Percentiles rank a stretch among this genome's conserved stretches.
Conservation (phyloP, 2,113 vertebrate species). For the Acrocephalus arundinaceus region DNA sequence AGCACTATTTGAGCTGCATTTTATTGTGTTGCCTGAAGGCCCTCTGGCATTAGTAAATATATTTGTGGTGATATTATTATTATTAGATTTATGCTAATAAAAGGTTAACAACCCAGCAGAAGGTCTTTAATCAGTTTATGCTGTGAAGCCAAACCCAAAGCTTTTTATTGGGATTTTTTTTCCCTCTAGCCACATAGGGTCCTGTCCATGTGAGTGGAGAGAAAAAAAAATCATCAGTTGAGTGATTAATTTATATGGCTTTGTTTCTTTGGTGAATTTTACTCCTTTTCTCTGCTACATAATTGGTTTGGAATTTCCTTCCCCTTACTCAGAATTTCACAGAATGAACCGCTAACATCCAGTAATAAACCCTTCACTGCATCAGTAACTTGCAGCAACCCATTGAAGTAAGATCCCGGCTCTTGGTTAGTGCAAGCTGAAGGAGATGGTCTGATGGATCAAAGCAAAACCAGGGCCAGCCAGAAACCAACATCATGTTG, state of each 20-base stretch:
- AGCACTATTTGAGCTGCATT: constrained; percentile 40
- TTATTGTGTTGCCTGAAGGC: constrained; percentile 55
- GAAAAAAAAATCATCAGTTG: neutral
- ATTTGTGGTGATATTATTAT: constrained; percentile 65
- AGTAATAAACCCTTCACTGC: constrained; percentile 2
- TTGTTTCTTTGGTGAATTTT: constrained; percentile 16
- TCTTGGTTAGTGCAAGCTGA: constrained; percentile 1
- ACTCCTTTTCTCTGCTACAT: constrained; percentile 35
- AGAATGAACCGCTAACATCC: neutral
- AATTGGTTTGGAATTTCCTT: constrained; percentile 60
- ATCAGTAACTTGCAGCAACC: neutral
- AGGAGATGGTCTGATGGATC: constrained; percentile 27
- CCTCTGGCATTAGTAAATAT: constrained; percentile 61
- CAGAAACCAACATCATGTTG: constrained; percentile 36
- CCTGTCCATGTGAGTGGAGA: neutral
- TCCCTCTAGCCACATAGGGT: neutral
- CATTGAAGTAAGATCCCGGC: neutral
- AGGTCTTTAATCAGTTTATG: constrained; percentile 56
- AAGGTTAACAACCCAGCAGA: constrained; percentile 54
- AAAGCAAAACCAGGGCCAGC: constrained; percentile 14
- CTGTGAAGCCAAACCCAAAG: constrained; percentile 44
- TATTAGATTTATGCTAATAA: constrained; percentile 62
- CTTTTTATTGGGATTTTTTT: constrained; percentile 12
- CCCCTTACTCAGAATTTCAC: constrained; percentile 39
- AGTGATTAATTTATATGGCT: constrained; percentile 25